Conservation (phyloP, 1,140 invertebrate genomes). For the Euborellia annulipes region DNA sequence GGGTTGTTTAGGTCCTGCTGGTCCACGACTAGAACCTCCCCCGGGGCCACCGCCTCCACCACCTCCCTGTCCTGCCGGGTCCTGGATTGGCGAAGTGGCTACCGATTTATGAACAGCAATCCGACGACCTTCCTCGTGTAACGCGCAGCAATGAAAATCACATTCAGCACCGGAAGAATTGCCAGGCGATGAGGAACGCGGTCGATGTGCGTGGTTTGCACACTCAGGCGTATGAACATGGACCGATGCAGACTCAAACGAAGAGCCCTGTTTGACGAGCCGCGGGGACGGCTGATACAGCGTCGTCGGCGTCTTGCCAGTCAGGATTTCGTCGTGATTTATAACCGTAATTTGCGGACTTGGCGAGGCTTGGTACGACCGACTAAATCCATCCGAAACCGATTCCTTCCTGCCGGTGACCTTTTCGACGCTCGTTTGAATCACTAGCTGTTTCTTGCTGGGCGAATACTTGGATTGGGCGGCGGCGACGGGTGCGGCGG, state of each 20-base stretch:
- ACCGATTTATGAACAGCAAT: slow-evolving; percentile 82
- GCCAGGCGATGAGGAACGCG: slow-evolving; percentile 36
- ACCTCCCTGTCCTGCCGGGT: slow-evolving; percentile 51
- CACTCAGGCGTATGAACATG: slow-evolving; percentile 75
- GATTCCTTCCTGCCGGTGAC: not conserved
- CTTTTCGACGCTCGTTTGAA: slow-evolving; percentile 61
- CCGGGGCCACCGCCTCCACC: slow-evolving; percentile 32
- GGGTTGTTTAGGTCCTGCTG: slow-evolving; percentile 34
- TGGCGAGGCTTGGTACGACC: slow-evolving; percentile 15
- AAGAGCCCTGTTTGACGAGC: slow-evolving; percentile 46
- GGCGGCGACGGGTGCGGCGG: slow-evolving; percentile 33
- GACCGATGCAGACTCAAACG: slow-evolving; percentile 55
- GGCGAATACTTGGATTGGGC: slow-evolving; percentile 41
- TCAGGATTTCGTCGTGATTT: slow-evolving; percentile 58
- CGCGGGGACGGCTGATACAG: slow-evolving; percentile 26
- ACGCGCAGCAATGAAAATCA: slow-evolving; percentile 86
- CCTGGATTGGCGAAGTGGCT: slow-evolving; percentile 79
- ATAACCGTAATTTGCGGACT: slow-evolving; percentile 80
- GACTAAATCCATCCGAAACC: not conserved
- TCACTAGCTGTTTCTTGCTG: slow-evolving; percentile 44
- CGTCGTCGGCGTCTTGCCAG: slow-evolving; percentile 17
- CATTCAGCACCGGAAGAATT: slow-evolving; percentile 51
- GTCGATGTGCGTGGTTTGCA: slow-evolving; percentile 52
- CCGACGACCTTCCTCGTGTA: slow-evolving; percentile 78
- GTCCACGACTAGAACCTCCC: slow-evolving; percentile 30